Conservation (phyloP, 2,888 invertebrate species). For the Tetropium fuscum region DNA sequence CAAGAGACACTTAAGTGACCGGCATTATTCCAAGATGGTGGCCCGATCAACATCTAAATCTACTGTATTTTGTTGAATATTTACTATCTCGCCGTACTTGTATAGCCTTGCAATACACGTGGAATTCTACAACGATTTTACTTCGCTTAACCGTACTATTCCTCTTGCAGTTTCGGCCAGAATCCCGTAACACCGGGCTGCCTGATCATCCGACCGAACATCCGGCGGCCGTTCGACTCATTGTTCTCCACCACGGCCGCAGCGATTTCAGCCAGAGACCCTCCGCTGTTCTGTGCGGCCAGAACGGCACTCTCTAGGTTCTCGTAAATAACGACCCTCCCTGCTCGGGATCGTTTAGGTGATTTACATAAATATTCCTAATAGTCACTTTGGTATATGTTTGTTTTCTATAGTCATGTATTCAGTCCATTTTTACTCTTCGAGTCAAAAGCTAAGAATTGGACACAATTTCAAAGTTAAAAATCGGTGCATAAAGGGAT, state of each 20-base stretch:
- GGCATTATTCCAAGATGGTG: too few species aligned
- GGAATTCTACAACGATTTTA: background rate
- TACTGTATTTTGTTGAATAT: too few species aligned
- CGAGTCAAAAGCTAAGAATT: too few species aligned
- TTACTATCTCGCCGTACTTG: too few species aligned
- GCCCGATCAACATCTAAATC: too few species aligned
- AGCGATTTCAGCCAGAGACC: constrained; percentile 14
- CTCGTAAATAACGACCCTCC: constrained; percentile 17
- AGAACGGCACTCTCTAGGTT: constrained; percentile 2
- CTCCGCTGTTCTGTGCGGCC: background rate
- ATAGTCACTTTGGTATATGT: too few species aligned
- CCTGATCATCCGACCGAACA: constrained; percentile 59
- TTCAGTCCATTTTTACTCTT: too few species aligned
- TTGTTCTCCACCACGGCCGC: constrained; percentile 48
- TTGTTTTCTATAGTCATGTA: too few species aligned
- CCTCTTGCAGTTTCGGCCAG: constrained; percentile 8
- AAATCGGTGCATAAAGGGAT: too few species aligned
- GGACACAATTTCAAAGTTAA: too few species aligned
- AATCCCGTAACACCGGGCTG: constrained; percentile 19
- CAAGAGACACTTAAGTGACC: too few species aligned
- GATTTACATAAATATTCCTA: constrained; percentile 17
- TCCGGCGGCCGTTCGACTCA: constrained; percentile 55
- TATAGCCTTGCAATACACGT: background rate
- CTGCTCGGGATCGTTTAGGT: background rate
- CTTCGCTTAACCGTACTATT: constrained; percentile 9